These are phyloP conservation scores for Isaurus tuberculatus DNA, from an alignment of 92 coral and sea anemone species.

Conservation along the genomic window DNA sequence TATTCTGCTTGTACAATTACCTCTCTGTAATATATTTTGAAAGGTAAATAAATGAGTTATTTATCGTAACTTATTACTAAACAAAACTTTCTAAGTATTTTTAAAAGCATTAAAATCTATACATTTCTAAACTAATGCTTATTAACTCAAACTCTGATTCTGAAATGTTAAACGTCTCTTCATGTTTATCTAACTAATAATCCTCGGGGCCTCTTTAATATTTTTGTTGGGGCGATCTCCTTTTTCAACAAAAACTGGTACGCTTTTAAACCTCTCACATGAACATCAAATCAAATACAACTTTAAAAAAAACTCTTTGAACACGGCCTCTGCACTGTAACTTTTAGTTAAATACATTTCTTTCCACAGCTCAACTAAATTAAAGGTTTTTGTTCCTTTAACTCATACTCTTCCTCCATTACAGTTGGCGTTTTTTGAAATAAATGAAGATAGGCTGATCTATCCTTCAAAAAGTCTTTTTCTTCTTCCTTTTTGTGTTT, in stretches of 20 bases:
- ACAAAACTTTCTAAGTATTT: not conserved
- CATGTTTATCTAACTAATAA: not conserved
- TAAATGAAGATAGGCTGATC: constrained; percentile 72
- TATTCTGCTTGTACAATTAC: no score
- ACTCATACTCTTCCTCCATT: constrained; percentile 91
- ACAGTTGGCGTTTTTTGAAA: constrained; percentile 94
- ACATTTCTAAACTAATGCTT: not conserved
- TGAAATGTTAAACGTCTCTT: not conserved
- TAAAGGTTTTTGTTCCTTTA: constrained; percentile 67
- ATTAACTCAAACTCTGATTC: not conserved
- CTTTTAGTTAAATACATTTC: not conserved
- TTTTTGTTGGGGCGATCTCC: not conserved
- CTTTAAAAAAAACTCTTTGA: not conserved
- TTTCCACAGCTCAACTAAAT: not conserved
- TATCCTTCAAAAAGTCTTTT: constrained; percentile 74
- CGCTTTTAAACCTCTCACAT: not conserved
- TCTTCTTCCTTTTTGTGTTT: constrained; percentile 65
- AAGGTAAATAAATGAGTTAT: no score
- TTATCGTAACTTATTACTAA: no score
- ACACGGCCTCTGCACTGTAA: not conserved
- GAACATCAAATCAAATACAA: not conserved
- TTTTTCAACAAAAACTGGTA: not conserved
- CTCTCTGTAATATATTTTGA: no score
- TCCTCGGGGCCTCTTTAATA: not conserved
- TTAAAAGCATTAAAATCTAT: not conserved